phyloP scores from a whole-genome alignment of 2,797 vertebrate species.

The Microctenopoma steveboyesi region DNA sequence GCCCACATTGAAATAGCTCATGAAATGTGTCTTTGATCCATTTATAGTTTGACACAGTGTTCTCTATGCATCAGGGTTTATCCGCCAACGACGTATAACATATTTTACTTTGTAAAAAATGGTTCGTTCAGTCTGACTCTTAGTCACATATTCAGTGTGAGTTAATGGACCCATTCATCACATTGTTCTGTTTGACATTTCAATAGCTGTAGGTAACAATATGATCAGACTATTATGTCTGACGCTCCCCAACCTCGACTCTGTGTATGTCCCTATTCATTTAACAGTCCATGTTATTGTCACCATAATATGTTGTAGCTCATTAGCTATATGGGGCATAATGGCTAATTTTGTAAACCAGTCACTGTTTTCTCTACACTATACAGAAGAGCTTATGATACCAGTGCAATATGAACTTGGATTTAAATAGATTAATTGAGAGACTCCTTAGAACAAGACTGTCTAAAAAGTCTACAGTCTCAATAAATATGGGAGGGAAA shows the following conservation, averaged over 20 bases:
- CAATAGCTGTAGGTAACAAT: not conserved
- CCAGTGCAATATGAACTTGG: slow-evolving; percentile 1
- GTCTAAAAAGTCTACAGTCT: slow-evolving; percentile 15
- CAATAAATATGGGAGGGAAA: not conserved
- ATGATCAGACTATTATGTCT: slow-evolving; percentile 12
- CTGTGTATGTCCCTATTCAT: slow-evolving; percentile 1
- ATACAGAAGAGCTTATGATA: slow-evolving; percentile 19
- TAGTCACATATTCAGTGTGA: slow-evolving; percentile 34
- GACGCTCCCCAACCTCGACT: not conserved
- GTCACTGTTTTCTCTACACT: not conserved
- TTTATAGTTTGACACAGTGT: not conserved
- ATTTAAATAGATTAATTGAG: slow-evolving; percentile 29
- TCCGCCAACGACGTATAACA: slow-evolving; percentile 5
- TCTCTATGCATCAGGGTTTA: slow-evolving; percentile 4
- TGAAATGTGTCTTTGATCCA: not conserved
- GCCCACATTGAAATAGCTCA: not conserved
- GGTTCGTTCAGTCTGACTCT: slow-evolving; percentile 14
- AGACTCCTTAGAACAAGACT: slow-evolving; percentile 17
- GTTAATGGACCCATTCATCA: slow-evolving; percentile 27
- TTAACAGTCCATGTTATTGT: slow-evolving; percentile 3
- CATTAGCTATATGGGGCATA: slow-evolving; percentile 27
- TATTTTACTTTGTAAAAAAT: slow-evolving; percentile 11
- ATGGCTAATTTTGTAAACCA: slow-evolving; percentile 12
- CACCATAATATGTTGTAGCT: slow-evolving; percentile 6
- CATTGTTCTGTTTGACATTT: slow-evolving; percentile 30